Evolutionary conservation across 2,113 vertebrate genomes (phyloP).

Genomic region (Myanophis thanlyinensis): DNA sequence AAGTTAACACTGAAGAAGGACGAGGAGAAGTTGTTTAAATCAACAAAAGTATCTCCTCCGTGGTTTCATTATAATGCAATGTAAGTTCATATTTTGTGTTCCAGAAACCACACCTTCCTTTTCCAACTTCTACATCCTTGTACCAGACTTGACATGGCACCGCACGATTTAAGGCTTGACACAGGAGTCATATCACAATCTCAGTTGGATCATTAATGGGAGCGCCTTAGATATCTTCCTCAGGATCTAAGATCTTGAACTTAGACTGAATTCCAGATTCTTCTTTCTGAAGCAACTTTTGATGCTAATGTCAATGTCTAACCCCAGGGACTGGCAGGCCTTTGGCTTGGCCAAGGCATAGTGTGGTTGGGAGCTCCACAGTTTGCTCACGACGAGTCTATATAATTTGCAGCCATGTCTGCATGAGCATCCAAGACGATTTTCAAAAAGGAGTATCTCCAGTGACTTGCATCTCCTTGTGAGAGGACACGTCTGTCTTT

Average conservation of each 20-base stretch:
- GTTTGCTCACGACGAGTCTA: not conserved
- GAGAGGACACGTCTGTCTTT: conserved; percentile 45
- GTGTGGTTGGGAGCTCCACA: not conserved
- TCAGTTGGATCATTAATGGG: not conserved
- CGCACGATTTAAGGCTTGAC: not conserved
- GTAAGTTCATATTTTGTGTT: not conserved
- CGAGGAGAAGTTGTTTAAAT: not conserved
- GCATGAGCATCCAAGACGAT: not conserved
- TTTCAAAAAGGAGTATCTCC: conserved; percentile 55
- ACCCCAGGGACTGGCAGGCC: not conserved
- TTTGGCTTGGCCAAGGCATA: not conserved
- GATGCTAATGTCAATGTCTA: not conserved
- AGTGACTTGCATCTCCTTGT: conserved; percentile 31
- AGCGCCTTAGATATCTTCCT: not conserved
- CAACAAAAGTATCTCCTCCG: not conserved
- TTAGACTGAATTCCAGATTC: not conserved
- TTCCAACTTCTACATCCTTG: not conserved
- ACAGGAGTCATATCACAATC: not conserved
- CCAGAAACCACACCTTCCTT: not conserved
- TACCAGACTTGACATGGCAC: not conserved
- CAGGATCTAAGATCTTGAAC: not conserved
- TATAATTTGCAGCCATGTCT: not conserved
- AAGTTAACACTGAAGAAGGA: not conserved
- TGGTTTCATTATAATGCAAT: not conserved
- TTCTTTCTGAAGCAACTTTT: not conserved